Evolutionary conservation across 2,797 vertebrate species (phyloP).

Genomic region (Pseudochromis fuscus): DNA sequence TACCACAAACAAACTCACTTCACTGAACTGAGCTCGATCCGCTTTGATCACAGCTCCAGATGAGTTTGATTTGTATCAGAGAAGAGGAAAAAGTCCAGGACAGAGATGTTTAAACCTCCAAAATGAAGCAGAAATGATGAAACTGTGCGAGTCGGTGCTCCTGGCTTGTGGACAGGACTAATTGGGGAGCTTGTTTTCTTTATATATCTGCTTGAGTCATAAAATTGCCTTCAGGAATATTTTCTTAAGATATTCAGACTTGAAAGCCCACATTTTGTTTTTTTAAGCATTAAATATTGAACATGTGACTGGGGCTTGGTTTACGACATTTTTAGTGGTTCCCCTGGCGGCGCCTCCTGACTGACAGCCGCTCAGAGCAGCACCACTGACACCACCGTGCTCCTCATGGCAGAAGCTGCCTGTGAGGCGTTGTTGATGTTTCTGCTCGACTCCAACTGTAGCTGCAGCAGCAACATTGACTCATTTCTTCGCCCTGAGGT

Average conservation of each 20-base stretch:
- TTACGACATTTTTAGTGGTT: slow-evolving; percentile 35
- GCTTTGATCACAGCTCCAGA: background rate
- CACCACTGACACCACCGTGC: slow-evolving; percentile 31
- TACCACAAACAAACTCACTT: background rate
- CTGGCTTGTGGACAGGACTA: background rate
- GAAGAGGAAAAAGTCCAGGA: no score
- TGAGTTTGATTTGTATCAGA: slow-evolving; percentile 3
- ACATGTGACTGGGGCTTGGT: slow-evolving; percentile 19
- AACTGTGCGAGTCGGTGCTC: background rate
- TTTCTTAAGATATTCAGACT: slow-evolving; percentile 9
- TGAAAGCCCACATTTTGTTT: slow-evolving; percentile 4
- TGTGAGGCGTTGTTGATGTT: slow-evolving; percentile 65
- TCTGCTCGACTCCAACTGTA: slow-evolving; percentile 67
- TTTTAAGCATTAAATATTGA: slow-evolving; percentile 20
- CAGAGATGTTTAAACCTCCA: no score
- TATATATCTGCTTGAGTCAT: slow-evolving; percentile 11
- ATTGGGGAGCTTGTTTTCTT: slow-evolving; percentile 5
- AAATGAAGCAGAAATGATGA: no score
- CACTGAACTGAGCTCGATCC: background rate
- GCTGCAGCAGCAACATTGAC: slow-evolving; percentile 75
- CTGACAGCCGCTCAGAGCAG: slow-evolving; percentile 54
- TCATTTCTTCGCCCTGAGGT: slow-evolving; percentile 75
- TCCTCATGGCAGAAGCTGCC: slow-evolving; percentile 66
- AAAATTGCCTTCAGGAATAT: slow-evolving; percentile 13
- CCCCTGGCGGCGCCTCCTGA: slow-evolving; percentile 49